These are phyloP conservation scores for Lacerta viridis DNA, from an alignment of 2,797 vertebrate species.

Conservation along the genomic window DNA sequence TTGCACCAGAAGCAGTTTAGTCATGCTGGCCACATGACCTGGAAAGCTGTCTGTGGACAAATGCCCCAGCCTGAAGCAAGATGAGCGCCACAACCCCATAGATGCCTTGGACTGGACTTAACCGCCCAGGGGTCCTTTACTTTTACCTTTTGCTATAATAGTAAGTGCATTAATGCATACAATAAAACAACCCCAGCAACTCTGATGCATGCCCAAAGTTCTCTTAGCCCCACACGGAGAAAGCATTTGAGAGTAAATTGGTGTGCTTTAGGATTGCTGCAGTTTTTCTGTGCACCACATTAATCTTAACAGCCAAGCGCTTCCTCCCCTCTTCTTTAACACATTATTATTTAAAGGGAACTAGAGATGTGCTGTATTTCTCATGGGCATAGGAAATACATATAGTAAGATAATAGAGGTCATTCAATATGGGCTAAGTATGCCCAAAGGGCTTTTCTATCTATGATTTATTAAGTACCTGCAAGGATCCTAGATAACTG, in stretches of 20 bases:
- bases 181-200: neutral
- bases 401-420: conserved; percentile 29
- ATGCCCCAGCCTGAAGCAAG: no score
- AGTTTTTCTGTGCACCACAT: neutral
- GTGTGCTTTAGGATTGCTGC: neutral
- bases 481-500: neutral
- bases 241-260: neutral
- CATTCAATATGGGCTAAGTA: conserved; percentile 35
- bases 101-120: no score
- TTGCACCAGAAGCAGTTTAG: no score
- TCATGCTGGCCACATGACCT: no score
- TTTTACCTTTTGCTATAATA: neutral
- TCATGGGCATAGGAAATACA: neutral
- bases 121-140: no score
- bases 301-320: neutral
- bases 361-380: neutral
- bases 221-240: neutral
- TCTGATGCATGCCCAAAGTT: neutral
- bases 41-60: no score
- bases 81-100: no score
- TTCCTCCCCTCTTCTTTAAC: neutral
- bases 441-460: conserved; percentile 22
- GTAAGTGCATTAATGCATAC: neutral
- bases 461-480: conserved; percentile 24
- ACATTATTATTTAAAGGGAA: conserved; percentile 31